Evolutionary conservation across 2,888 invertebrate genomes (phyloP), one percentile per base, ranked within the genome.

Genomic region (Bruchidius siliquastri): DNA sequence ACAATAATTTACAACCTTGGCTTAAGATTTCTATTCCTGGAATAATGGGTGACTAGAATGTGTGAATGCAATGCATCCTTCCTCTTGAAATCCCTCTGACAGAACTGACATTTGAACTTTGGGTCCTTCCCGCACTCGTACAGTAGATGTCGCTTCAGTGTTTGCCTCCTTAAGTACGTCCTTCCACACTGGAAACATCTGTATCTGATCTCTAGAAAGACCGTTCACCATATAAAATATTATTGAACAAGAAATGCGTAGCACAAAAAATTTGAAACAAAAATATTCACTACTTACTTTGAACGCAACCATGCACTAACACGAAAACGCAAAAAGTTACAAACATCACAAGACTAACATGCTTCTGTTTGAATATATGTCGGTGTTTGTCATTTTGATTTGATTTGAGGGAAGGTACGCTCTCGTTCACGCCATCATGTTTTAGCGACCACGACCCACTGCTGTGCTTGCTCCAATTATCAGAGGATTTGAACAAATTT

Each of bases 161-260:
- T 86, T 86, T 85, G 74, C 66, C 78, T 30, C 84, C 84, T 71
- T 83, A 85, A 67, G 85, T 85, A 22, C 81, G 81, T 73, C 77
- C 81, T 74, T 83, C 88, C 71, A 89, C 90, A 10, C 83, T 86
- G 83, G 84, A 86, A 78, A 87, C 91, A 77, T 67, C 71, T 21
- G 49, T 67, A 71, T 22, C 71, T 66, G 71, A 71, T 13, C 49
- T 49, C 49, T 49, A 49, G 49, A 49, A 49, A 49, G 8, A 13
- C 18, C 49, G 13, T 13, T 18, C 13, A 13, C 3, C 49, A 49
- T 49, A 49, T 8, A 18, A 49, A 3, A 18, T 49, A 1, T 49
- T 13, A 13, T 13, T 49, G 18, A 49, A 49, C 18, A 49, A 49
- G 49, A 26, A 8, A 26, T 26, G 2, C 2, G 2, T 26, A 26